These are phyloP conservation scores for Agrotis exclamationis DNA, from an alignment of 2,888 invertebrate genomes.

Conservation along the genomic window DNA sequence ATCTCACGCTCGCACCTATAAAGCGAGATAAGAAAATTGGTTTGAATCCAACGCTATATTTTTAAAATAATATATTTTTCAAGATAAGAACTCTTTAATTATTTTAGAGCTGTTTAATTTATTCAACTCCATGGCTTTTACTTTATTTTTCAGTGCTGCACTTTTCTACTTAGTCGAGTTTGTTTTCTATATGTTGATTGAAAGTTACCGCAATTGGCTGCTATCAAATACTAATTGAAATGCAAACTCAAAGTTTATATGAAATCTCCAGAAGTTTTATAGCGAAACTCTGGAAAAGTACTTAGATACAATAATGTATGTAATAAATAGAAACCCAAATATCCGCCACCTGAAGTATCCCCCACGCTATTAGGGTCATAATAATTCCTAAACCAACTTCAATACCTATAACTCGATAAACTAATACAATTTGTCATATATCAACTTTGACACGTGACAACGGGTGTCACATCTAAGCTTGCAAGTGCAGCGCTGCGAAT, in stretches of 20 bases:
- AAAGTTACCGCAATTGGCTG: neutral
- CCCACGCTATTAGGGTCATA: neutral
- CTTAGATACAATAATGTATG: neutral
- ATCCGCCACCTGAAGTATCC: too few relatives aligned
- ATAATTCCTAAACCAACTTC: conserved; percentile 1
- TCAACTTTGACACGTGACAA: conserved; percentile 76
- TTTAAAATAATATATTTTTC: conserved; percentile 12
- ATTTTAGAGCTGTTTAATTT: conserved; percentile 10
- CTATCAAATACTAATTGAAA: neutral
- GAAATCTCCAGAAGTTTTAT: too few relatives aligned
- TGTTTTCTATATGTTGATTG: conserved; percentile 7
- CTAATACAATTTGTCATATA: conserved; percentile 52
- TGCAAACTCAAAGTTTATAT: neutral
- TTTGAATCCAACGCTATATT: conserved; percentile 38
- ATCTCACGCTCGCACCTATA: conserved; percentile 83
- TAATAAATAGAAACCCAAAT: neutral
- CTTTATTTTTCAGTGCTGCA: conserved; percentile 8
- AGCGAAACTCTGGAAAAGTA: neutral
- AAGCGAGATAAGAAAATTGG: conserved; percentile 83
- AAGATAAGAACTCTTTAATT: conserved; percentile 1
- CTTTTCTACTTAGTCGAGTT: conserved; percentile 15
- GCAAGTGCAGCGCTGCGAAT: conserved; percentile 82
- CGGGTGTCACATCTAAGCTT: conserved; percentile 82
- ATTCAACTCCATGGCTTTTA: conserved; percentile 15
- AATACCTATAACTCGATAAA: conserved; percentile 12